phyloP scores from a whole-genome alignment of 2,888 invertebrate genomes.

The Epicampocera succincta region DNA sequence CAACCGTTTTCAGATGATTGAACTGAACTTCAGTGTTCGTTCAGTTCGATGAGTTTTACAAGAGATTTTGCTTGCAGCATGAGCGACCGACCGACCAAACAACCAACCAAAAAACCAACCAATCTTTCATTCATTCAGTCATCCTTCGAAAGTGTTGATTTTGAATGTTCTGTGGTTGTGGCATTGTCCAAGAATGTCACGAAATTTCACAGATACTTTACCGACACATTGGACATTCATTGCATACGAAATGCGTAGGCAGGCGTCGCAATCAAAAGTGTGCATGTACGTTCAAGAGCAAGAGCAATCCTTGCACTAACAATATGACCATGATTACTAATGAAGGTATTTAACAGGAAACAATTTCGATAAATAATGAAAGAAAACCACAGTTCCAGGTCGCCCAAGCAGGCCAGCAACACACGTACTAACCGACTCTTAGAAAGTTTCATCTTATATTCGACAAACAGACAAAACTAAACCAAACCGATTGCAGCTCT shows the following conservation, averaged over 20 bases:
- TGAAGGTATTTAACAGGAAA: constrained; percentile 67
- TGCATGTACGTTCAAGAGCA: constrained; percentile 21
- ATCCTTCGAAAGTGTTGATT: constrained; percentile 48
- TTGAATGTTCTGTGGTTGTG: constrained; percentile 54
- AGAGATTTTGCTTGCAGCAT: constrained; percentile 26
- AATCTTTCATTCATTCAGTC: neutral
- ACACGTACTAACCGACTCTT: neutral
- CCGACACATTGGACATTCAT: constrained; percentile 29
- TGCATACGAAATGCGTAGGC: constrained; percentile 30
- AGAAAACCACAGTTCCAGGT: constrained; percentile 26
- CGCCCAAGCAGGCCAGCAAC: neutral
- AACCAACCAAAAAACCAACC: neutral
- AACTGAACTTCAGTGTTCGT: constrained; percentile 20
- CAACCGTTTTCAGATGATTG: constrained; percentile 19
- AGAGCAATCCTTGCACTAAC: constrained; percentile 19
- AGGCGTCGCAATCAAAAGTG: constrained; percentile 22
- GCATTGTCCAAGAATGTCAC: constrained; percentile 56
- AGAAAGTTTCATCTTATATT: neutral
- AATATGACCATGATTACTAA: constrained; percentile 63
- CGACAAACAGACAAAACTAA: neutral
- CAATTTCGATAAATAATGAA: constrained; percentile 47
- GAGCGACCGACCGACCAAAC: neutral
- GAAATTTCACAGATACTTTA: constrained; percentile 52
- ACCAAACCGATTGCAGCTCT: neutral
- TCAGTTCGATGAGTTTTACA: constrained; percentile 11